These are phyloP conservation scores for roundworm (Caenorhabditis elegans) DNA, from an alignment of 1,140 invertebrate species.

Conservation along the genomic window WBcel235 BX284605.5:3474501-3475000, in stretches of 20 bases:
- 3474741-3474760: not conserved
- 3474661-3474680: no score
- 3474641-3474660: no score
- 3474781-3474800: not conserved
- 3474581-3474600: not conserved
- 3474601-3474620: no score
- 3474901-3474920: not conserved
- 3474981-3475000: no score
- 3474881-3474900: slow-evolving; percentile 8
- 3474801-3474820: slow-evolving; percentile 23
- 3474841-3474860: no score
- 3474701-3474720: not conserved
- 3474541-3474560: slow-evolving; percentile 31
- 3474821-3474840: not conserved
- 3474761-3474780: not conserved
- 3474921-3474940: not conserved
- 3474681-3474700: slow-evolving; percentile 2
- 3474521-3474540: slow-evolving; percentile 14
- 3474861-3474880: no score
- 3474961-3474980: slow-evolving; percentile 32
- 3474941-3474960: slow-evolving; percentile 28
- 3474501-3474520: not conserved
- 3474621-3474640: no score
- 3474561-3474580: slow-evolving; percentile 28
- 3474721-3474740: not conserved